Evolutionary conservation across 2,113 vertebrate species (phyloP), one percentile per base, ranked within the genome.

Genomic region (Hippocampus comes): DNA sequence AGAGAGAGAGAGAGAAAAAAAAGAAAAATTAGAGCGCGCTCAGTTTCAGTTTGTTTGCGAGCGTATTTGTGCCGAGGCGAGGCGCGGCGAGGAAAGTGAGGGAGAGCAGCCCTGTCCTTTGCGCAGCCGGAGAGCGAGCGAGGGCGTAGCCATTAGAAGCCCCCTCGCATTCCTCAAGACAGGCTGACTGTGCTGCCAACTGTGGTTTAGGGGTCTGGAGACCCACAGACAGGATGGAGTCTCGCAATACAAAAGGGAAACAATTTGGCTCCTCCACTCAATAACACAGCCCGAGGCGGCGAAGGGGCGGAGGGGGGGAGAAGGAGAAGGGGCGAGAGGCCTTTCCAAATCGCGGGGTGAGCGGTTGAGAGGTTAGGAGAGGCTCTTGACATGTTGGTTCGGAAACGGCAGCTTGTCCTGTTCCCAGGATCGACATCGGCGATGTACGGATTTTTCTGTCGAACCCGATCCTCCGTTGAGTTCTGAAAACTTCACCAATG

Each of bases 191-290:
- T 78, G 84, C 88, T 92, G 91, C 89, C 89, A 90, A 84, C 89
- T 90, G 92, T 92, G 91, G 92, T 93, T 91, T 92, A 90, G 88
- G 89, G 90, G 88, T 86, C 90, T 91, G 86, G 87, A 91, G 90
- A 93, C 90, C 89, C 90, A 91, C 90, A 93, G 92, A 93, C 92
- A 93, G 91, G 89, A 89, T 90, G 92, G 92, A 93, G 92, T 92
- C 92, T 92, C 72, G 82, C 88, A 92, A 91, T 89, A 91, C 90
- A 90, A 89, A 91, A 92, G 89, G 92, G 89, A 91, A 92, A 92
- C 88, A 90, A 92, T 92, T 90, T 91, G 90, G 89, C 88, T 89
- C 85, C 86, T 83, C 82, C 63, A 85, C 89, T 90, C 91, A 90
- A 90, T 89, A 91, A 88, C 88, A 90, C 65, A 80, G 86, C 89